These are phyloP conservation scores for Dastarcus helophoroides DNA, from an alignment of 2,888 invertebrate species.

Conservation along the genomic window DNA sequence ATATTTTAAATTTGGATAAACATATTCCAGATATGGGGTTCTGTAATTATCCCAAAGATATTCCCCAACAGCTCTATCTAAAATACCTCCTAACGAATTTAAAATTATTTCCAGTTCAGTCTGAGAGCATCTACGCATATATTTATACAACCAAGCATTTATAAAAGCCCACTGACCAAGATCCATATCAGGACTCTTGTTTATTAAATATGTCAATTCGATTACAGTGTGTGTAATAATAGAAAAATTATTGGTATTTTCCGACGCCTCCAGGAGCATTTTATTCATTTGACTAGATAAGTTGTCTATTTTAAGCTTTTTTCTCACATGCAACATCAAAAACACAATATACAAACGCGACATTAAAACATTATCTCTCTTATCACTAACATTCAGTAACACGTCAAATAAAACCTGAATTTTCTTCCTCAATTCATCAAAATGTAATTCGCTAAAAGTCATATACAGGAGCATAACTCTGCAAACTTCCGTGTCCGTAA, in stretches of 20 bases:
- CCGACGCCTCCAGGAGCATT: conserved; percentile 22
- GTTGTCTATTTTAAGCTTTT: conserved; percentile 22
- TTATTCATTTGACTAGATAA: conserved; percentile 19
- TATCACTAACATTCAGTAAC: no score
- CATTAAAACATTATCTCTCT: no score
- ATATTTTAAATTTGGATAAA: conserved; percentile 26
- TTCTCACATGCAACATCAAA: conserved; percentile 23
- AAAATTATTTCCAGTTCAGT: conserved; percentile 25
- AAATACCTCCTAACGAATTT: conserved; percentile 21
- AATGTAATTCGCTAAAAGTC: conserved; percentile 22
- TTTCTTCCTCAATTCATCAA: conserved; percentile 29
- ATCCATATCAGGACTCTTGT: conserved; percentile 22
- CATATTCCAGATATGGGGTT: conserved; percentile 20
- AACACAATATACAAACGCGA: conserved; percentile 15
- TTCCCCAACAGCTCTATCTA: conserved; percentile 19
- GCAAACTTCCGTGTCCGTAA: conserved; percentile 26
- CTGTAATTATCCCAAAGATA: conserved; percentile 27
- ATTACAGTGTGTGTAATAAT: conserved; percentile 25
- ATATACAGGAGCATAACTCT: conserved; percentile 29
- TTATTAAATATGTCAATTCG: conserved; percentile 23
- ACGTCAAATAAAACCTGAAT: conserved; percentile 24
- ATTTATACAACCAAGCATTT: conserved; percentile 29
- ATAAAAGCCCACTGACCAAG: conserved; percentile 29
- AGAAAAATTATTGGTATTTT: conserved; percentile 22
- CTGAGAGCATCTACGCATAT: conserved; percentile 25